Evolutionary conservation across 2,113 vertebrate species (phyloP), one percentile per base, ranked within the genome.

Genomic region (Sceloporus tristichus): DNA sequence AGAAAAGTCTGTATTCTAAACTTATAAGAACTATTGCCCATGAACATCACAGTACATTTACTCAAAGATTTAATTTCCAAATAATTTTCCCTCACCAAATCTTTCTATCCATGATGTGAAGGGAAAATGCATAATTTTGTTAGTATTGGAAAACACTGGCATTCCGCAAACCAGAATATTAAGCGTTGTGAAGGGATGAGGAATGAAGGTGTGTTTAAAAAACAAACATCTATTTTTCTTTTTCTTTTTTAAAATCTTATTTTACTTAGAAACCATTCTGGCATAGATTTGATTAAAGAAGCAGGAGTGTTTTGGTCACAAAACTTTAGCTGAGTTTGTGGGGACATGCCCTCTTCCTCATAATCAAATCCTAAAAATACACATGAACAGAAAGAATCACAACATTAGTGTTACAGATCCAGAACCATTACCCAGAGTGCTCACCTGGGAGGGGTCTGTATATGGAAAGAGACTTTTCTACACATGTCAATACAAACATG

Each of bases 1-100:
- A 93, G 94, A 94, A 92, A 95, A 94, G 96, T 92, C 95, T 95
- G 92, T 85, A 93, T 96, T 94, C 90, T 95, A 76, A 86, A 93
- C 88, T 95, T 94, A 93, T 91, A 90, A 90, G 90, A 94, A 91
- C 93, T 93, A 95, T 91, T 90, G 87, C 80, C 91, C 85, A 78
- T 91, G 91, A 89, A 92, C 87, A 95, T 94, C 93, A 93, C 91
- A 93, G 88, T 48, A 34, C 25, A 48, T 90, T 95, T 91, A 93
- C 87, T 95, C 89, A 88, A 85, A 93, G 85, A 88, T 93, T 94
- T 91, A 90, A 92, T 93, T 95, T 95, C 83, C 88, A 92, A 89
- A 91, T 0, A 0, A 92, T 91, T 91, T 92, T 91, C 90, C 91
- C 88, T 91, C 86, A 82, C 89, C 86, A 92, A 94, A 91, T 90